Evolutionary conservation across 2,888 invertebrate genomes (phyloP).

Genomic region (Pegoplata infirma): DNA sequence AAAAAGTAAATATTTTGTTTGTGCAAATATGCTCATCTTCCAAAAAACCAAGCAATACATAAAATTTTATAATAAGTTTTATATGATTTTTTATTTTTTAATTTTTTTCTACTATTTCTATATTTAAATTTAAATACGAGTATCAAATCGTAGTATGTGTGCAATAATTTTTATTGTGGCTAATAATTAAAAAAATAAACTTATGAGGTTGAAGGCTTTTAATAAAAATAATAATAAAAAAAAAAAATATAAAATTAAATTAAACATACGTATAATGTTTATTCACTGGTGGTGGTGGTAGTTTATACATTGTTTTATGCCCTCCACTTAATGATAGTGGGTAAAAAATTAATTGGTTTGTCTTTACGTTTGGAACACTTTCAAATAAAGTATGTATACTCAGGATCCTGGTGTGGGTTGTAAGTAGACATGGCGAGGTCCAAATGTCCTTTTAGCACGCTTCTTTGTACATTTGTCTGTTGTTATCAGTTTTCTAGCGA

Average conservation of each 20-base stretch:
- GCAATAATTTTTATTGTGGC: conserved; percentile 40
- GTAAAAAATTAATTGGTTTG: too few species aligned
- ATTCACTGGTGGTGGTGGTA: conserved; percentile 33
- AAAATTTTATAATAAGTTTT: conserved; percentile 1
- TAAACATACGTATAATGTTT: conserved; percentile 36
- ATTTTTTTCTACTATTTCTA: conserved; percentile 10
- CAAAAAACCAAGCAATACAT: conserved; percentile 2
- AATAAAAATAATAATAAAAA: too few species aligned
- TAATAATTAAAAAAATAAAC: conserved; percentile 60
- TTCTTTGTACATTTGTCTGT: too few species aligned
- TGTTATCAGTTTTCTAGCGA: too few species aligned
- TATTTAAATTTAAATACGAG: conserved; percentile 32
- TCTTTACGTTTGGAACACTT: too few species aligned
- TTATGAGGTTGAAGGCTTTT: conserved; percentile 51
- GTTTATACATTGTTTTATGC: conserved; percentile 16
- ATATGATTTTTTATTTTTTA: background rate
- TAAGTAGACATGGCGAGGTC: too few species aligned
- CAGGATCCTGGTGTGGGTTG: too few species aligned
- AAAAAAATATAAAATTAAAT: conserved; percentile 15
- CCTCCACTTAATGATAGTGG: too few species aligned
- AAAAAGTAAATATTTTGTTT: conserved; percentile 17
- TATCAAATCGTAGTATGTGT: background rate
- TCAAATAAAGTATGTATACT: too few species aligned
- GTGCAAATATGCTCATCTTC: conserved; percentile 32
- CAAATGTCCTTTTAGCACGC: too few species aligned